Base-by-base conservation (phyloP, 2,888 invertebrate species). In the Ischnus inquisitorius region DNA sequence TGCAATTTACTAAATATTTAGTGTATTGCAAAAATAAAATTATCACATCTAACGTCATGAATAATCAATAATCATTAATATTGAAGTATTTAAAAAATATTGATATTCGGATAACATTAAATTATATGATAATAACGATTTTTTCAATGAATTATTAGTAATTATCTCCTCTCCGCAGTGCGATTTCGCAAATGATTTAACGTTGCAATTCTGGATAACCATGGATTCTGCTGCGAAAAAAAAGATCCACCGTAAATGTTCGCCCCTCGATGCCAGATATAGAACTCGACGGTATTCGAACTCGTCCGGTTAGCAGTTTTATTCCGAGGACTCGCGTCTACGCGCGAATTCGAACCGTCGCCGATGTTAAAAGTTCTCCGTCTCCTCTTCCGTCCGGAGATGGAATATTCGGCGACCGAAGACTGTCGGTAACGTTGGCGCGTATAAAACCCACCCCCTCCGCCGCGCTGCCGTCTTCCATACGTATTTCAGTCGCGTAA, bases 401-500 rank as follows among this genome's bases (percentile, higher is more conserved):
- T 76, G 57, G 79, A 34, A 79, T 60, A 81, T 69, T 62, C 69
- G 71, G 54, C 51, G 8, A 25, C 25, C 16, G 76, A 41, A 41
- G 34, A 57, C 22, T 14, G n/a, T 48, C 16, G 6, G 67, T 28
- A 3, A 39, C 39, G 8, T 65, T 57, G 46, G 54, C 28, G 41
- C 71, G 54, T 51, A 79, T 41, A 64, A 62, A 16, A n/a, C n/a
- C n/a, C n/a, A n/a, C n/a, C n/a, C 54, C 22, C 41, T 19, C 54
- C 22, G 10, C 22, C 46, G 39, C 8, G 3, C 51, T 14, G n/a
- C 60, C 6, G 60, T 28, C 46, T 46, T 65, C 48, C 39, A 62
- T 64, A 64, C 28, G 48, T 46, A 65, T 83, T 79, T 83, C 74
- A 51, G 82, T 82, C 78, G 78, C 51, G 78, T 74, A 68, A 74